These are phyloP conservation scores for Adineta ricciae DNA, from an alignment of 2,888 invertebrate genomes.

Conservation along the genomic window DNA sequence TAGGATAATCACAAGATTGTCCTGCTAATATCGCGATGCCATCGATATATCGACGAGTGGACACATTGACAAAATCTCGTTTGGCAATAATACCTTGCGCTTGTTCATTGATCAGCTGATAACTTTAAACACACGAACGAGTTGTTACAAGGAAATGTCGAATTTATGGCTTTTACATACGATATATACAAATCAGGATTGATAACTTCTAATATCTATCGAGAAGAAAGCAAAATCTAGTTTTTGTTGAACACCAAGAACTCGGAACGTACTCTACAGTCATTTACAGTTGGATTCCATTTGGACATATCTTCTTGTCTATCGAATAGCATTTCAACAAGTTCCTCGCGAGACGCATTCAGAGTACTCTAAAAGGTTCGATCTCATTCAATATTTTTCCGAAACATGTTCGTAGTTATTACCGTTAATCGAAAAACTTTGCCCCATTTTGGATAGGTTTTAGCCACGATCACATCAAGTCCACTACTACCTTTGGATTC, in stretches of 20 bases:
- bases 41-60: not conserved
- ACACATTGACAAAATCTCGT: slow-evolving; percentile 17
- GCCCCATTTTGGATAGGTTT: slow-evolving; percentile 14
- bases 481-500: slow-evolving; percentile 5
- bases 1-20: not conserved
- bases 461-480: not conserved
- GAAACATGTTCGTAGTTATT: not conserved
- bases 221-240: not conserved
- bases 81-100: not conserved
- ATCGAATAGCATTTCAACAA: not conserved
- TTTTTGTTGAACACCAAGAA: not conserved
- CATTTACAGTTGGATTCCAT: slow-evolving; percentile 11
- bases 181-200: not conserved
- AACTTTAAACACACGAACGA: not conserved
- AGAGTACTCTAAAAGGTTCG: not conserved
- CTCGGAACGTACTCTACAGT: not conserved
- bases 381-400: not conserved
- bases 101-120: not conserved
- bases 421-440: slow-evolving; percentile 29
- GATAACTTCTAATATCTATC: not conserved
- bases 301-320: not conserved
- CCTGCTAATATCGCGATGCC: not conserved
- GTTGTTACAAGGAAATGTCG: not conserved
- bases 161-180: not conserved
- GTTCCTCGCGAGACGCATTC: not conserved